Evolutionary conservation across 2,888 invertebrate species (phyloP).

Genomic region (Anagyrus pseudococci): DNA sequence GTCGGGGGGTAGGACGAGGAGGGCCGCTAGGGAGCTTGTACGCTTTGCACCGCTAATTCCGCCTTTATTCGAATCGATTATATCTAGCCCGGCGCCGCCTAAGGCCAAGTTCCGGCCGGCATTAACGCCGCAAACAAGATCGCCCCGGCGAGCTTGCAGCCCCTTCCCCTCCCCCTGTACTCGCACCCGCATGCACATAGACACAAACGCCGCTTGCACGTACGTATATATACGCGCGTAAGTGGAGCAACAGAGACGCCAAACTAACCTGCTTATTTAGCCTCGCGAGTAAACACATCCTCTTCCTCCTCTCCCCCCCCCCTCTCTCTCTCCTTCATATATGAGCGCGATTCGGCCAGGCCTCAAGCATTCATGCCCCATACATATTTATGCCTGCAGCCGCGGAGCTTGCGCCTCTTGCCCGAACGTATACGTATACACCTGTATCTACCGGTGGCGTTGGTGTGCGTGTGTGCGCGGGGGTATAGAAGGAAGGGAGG

Average conservation of each 20-base stretch:
- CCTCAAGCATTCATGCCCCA: conserved; percentile 59
- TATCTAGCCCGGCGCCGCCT: neutral
- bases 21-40: no score
- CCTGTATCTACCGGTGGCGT: no score
- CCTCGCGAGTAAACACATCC: conserved; percentile 36
- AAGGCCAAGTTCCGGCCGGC: neutral
- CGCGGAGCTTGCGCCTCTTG: conserved; percentile 12
- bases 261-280: conserved; percentile 37
- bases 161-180: no score
- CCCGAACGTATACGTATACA: conserved; percentile 22
- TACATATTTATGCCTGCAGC: conserved; percentile 56
- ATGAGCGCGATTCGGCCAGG: conserved; percentile 38
- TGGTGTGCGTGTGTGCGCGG: neutral
- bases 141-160: neutral
- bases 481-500: neutral
- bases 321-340: no score
- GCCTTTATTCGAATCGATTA: neutral
- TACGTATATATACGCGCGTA: no score
- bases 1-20: no score
- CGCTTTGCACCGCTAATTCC: neutral
- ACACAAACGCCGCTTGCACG: no score
- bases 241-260: neutral
- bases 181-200: neutral
- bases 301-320: no score
- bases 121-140: conserved; percentile 31